These are phyloP conservation scores for Drosophila borealis DNA, from an alignment of 2,888 invertebrate species.

Conservation along the genomic window DNA sequence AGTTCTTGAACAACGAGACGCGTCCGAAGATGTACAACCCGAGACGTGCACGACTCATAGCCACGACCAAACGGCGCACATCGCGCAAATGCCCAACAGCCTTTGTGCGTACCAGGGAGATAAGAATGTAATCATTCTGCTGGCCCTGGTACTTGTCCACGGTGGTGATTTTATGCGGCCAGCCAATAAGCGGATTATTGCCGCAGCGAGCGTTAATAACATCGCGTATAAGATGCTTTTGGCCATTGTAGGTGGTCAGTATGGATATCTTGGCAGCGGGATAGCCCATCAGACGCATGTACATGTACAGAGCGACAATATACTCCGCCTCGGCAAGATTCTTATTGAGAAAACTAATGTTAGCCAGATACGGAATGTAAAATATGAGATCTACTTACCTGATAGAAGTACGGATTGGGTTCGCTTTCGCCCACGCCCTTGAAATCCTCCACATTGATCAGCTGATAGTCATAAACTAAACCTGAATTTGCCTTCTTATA, in stretches of 20 bases:
- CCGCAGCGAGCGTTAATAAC: constrained; percentile 97
- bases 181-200: constrained; percentile 96
- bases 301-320: constrained; percentile 98
- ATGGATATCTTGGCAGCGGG: constrained; percentile 98
- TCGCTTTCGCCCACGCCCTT: constrained; percentile 98
- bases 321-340: constrained; percentile 97
- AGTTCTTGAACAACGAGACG: constrained; percentile 96
- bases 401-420: constrained; percentile 99
- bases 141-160: constrained; percentile 99
- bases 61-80: constrained; percentile 97
- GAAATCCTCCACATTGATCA: constrained; percentile 98
- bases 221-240: constrained; percentile 98
- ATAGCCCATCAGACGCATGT: constrained; percentile 98
- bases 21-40: constrained; percentile 98
- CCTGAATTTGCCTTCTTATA: constrained; percentile 97
- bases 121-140: constrained; percentile 98
- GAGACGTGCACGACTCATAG: constrained; percentile 98
- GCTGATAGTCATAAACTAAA: constrained; percentile 95
- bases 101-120: constrained; percentile 97
- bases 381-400: constrained; percentile 86
- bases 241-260: constrained; percentile 99
- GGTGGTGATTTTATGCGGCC: constrained; percentile 96
- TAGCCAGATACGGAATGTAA: not conserved
- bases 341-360: constrained; percentile 81
- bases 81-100: constrained; percentile 99